Percentiles rank a stretch among this genome's conserved stretches.
These are phyloP conservation scores for Ephestia elutella DNA, from an alignment of 1,140 invertebrate genomes.

Conservation along the genomic window DNA sequence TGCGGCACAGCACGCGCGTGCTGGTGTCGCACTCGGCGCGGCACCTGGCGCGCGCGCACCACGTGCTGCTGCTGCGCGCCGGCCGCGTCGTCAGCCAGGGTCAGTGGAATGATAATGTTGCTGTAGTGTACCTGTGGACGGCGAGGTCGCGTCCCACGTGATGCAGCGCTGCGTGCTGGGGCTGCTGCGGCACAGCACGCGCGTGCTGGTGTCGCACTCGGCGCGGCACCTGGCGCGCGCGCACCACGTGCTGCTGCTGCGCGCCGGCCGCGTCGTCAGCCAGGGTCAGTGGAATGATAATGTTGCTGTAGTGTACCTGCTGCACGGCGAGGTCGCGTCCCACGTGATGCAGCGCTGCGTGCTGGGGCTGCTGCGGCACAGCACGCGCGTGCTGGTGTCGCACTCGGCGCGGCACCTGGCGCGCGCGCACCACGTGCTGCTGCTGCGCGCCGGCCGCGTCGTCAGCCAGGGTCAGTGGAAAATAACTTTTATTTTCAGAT, in stretches of 20 bases:
- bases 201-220: conserved; percentile 92
- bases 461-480: not conserved
- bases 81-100: conserved; percentile 75
- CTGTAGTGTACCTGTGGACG: conserved; percentile 90
- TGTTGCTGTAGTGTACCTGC: conserved; percentile 81
- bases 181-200: conserved; percentile 86
- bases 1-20: conserved; percentile 88
- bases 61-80: conserved; percentile 82
- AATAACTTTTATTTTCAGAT: too few species aligned
- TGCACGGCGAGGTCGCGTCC: conserved; percentile 92
- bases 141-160: conserved; percentile 88
- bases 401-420: conserved; percentile 87
- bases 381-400: conserved; percentile 91
- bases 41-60: conserved; percentile 85
- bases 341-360: conserved; percentile 92
- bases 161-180: conserved; percentile 89
- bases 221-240: conserved; percentile 84
- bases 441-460: conserved; percentile 84
- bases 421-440: conserved; percentile 83
- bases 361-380: conserved; percentile 84
- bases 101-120: too few species aligned
- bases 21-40: conserved; percentile 90
- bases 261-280: conserved; percentile 78
- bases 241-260: conserved; percentile 84
- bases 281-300: not conserved